Evolutionary conservation across 2,888 invertebrate species (phyloP), one percentile per base, ranked within the genome.

Genomic region (Parasteatoda lunata): DNA sequence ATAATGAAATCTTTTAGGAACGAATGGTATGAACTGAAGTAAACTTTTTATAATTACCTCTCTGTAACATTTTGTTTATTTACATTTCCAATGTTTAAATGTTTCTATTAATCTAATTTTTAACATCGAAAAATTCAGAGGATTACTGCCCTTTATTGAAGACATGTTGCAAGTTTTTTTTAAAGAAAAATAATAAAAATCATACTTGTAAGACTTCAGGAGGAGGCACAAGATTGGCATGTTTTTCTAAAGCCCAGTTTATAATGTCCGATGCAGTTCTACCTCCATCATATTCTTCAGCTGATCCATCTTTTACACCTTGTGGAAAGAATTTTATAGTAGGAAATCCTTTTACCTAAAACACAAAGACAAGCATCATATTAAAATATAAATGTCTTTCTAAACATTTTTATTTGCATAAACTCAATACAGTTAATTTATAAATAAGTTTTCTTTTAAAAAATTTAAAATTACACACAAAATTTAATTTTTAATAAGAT

Each of bases 221-320:
- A 0, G 98, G 94, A 5, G 97, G 96, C 49, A 98, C 93, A 91
- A 96, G 98, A 90, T 96, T 97, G 0, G 95, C 94, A n/a, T 96
- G 93, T 91, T 97, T 97, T 4, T 97, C 97, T 48, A 95, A 91
- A 0, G 97, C 98, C 96, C 96, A 99, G 54, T 93, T 93, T 0
- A 99, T 96, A 91, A 99, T 99, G 90, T 98, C 98, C 68, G 93
- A 94, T 51, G 96, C 93, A 0, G 97, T 97, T 76, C 99, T 94
- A 13, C 98, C 99, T 4, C 98, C 99, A 90, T 97, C 96, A 92
- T 97, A 99, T 88, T 99, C 98, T 89, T 94, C 94, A 8, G 93
- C 93, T 45, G 91, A 92, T 83, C 90, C 90, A 83, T 93, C 93
- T 92, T 97, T 96, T 91, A 94, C 94, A 15, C 92, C 92, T 88